These are phyloP conservation scores for Entomobrya multifasciata DNA, from an alignment of 2,888 invertebrate genomes.

Conservation along the genomic window DNA sequence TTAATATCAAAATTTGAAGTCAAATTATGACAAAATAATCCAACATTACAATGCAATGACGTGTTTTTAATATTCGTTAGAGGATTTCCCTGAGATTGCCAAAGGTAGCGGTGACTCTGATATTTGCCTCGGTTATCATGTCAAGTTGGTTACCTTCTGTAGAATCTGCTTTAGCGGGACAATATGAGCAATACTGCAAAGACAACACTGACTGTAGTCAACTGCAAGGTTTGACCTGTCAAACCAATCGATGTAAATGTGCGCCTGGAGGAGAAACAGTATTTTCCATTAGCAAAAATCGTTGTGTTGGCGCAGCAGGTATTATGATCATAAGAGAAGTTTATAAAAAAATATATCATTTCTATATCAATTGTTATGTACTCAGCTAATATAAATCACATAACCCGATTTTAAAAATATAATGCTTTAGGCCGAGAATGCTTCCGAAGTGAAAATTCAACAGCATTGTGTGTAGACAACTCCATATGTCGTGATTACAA, in stretches of 20 bases:
- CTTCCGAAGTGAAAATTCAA: constrained; percentile 52
- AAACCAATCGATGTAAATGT: constrained; percentile 66
- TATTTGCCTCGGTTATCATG: not conserved
- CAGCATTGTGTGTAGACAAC: constrained; percentile 65
- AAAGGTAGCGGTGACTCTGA: not conserved
- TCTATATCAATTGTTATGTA: not conserved
- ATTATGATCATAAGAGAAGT: not conserved
- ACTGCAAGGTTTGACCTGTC: constrained; percentile 65
- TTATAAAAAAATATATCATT: not conserved
- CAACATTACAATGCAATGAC: too few species aligned
- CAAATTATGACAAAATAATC: too few species aligned
- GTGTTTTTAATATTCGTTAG: too few species aligned
- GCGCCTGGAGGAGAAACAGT: constrained; percentile 74
- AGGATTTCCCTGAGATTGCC: too few species aligned
- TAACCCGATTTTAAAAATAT: too few species aligned
- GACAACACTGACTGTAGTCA: constrained; percentile 37
- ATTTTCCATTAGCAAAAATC: constrained; percentile 67
- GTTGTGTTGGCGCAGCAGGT: constrained; percentile 72
- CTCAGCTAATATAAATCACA: too few species aligned
- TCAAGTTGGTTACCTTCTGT: not conserved
- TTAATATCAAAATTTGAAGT: too few species aligned
- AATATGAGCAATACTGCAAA: constrained; percentile 62
- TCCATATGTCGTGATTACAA: constrained; percentile 69
- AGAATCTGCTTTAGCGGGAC: constrained; percentile 19
- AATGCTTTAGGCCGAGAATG: constrained; percentile 70